phyloP scores from a whole-genome alignment of 2,113 vertebrate genomes.

The Gila orcuttii region DNA sequence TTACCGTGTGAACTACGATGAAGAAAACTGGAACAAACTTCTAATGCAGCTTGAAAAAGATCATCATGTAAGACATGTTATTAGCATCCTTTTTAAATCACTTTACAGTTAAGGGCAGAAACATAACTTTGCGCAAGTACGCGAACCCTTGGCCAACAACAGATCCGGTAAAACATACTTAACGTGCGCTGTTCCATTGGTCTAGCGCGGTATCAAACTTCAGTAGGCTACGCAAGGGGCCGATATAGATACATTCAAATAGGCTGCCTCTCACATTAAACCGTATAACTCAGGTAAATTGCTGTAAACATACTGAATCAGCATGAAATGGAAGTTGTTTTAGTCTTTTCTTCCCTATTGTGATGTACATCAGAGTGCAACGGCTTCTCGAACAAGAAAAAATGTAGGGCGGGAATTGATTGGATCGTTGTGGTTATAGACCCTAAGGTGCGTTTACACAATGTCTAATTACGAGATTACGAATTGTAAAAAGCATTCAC shows the following conservation, averaged over 20 bases:
- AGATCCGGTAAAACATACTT: neutral
- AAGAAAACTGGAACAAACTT: slow-evolving; percentile 84
- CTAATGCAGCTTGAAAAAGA: slow-evolving; percentile 64
- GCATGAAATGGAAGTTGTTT: no score
- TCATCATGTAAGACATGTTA: slow-evolving; percentile 61
- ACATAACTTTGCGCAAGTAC: neutral
- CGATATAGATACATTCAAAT: neutral
- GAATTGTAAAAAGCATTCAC: no score
- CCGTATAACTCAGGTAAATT: neutral
- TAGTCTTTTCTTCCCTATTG: no score
- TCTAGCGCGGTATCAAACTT: neutral
- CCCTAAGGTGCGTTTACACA: no score
- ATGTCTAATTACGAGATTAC: no score
- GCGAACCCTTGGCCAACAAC: neutral
- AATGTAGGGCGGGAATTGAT: no score
- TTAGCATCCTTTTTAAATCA: neutral
- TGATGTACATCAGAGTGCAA: no score
- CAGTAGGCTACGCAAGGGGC: neutral
- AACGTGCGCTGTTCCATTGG: neutral
- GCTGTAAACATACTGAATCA: neutral
- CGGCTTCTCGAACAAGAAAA: no score
- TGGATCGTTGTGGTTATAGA: no score
- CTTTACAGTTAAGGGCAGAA: neutral
- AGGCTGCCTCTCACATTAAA: neutral
- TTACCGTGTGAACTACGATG: slow-evolving; percentile 91